Base-by-base conservation (phyloP, 2,797 vertebrate genomes). In the Decapterus maruadsi region DNA sequence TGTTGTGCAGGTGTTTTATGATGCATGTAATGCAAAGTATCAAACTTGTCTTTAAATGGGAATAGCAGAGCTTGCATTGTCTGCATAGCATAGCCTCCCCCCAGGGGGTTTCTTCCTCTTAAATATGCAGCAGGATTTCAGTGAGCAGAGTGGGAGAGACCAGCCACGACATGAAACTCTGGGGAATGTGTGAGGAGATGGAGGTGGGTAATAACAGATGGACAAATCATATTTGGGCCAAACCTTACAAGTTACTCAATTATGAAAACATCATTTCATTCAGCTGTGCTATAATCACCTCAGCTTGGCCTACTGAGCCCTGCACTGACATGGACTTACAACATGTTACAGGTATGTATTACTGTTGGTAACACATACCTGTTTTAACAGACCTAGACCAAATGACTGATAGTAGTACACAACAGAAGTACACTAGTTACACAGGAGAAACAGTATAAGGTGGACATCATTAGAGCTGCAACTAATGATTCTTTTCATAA, bases 81-180 rank as follows among this genome's bases (percentile, higher is more conserved):
- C 46, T 34, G 64, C 38, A 84, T 55, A 64, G 68, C 63, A 56
- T 22, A 72, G 59, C 31, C 65, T 80, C 51, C 72, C 81, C 77
- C 54, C 4, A 9, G 36, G 75, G 75, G 72, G 29, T 14, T 73
- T 70, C 56, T 71, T 59, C 70, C 50, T 67, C 77, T 64, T 36
- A 90, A 89, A 72, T 72, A 90, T 84, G 84, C 73, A 69, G 71
- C 67, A 81, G 79, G 75, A 82, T 72, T 77, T 80, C 43, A 78
- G 78, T 56, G 74, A 67, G 73, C 13, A 43, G 26, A 36, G 62
- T 26, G 66, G 22, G 68, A 54, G 51, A 80, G 74, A 82, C 88
- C 43, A 83, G 93, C 74, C 87, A 69, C 72, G 75, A 92, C 89
- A 92, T 65, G 88, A 92, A 92, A 79, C 61, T 55, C 76, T 75